Base-by-base conservation (phyloP, 2,888 invertebrate genomes). In the Argyresthia goedartella region DNA sequence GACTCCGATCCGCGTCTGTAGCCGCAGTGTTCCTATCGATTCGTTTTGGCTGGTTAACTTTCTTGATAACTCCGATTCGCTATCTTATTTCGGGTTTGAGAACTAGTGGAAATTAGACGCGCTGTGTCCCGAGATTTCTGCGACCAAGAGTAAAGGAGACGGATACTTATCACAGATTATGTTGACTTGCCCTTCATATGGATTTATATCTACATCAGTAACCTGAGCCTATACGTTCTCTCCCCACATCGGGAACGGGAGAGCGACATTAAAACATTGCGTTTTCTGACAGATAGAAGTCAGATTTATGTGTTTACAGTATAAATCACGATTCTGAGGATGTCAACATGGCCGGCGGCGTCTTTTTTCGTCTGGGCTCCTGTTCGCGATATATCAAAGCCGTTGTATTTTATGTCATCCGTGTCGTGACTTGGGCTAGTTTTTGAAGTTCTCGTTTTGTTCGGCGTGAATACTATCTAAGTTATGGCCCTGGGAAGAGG, bases 301-400 rank as follows among this genome's bases (percentile, higher is more conserved):
- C 86, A 76, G 86, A 87, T 87, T 87, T 87, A 87, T 87, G 82
- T 86, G 87, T 87, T 87, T 86, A 85, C 86, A 77, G 79, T 76
- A 85, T 84, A 86, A 87, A 87, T 87, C 87, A 86, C 69, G 68
- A 51, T 58, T 56, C 57, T 59, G 66, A 67, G 69, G 69, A 68
- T 70, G 75, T 76, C 76, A 76, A 63, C 39, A 50, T 51, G 42
- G 52, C 66, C 9, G 63, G 62, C 63, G 61, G 63, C 13, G 64
- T 68, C 71, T 76, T 73, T 81, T 81, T 82, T 80, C 81, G 77
- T 67, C 71, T 74, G 72, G 67, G 65, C 67, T 64, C 60, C 70
- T 66, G 66, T 63, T 59, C 60, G 68, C 68, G 65, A 72, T 81
- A 74, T 69, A 76, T 82, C 80, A 81, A 75, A 62, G 61, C 58